These are phyloP conservation scores for Erythrolamprus reginae DNA, from an alignment of 2,113 vertebrate species.

Conservation along the genomic window DNA sequence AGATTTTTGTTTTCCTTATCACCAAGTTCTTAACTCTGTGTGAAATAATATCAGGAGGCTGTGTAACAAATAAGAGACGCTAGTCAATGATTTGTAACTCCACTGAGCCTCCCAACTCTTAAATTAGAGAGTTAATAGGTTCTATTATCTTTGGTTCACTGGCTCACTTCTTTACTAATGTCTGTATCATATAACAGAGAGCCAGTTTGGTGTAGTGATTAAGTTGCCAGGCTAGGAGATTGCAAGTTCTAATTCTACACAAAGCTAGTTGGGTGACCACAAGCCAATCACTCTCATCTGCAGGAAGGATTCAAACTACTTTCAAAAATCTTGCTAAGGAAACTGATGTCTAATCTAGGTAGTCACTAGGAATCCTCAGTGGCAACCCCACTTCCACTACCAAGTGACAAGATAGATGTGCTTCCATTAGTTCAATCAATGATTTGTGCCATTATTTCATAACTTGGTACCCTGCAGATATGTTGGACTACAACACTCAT, in stretches of 20 bases:
- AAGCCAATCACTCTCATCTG: neutral
- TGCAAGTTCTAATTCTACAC: neutral
- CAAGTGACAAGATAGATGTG: neutral
- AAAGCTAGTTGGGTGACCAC: neutral
- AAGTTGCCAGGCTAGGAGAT: neutral
- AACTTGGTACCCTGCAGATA: neutral
- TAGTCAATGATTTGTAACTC: neutral
- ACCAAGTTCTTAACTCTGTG: neutral
- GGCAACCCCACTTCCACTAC: neutral
- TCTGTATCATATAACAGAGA: neutral
- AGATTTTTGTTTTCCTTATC: neutral
- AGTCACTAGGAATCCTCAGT: neutral
- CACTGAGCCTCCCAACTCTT: neutral
- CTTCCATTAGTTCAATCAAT: neutral
- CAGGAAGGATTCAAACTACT: neutral
- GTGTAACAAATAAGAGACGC: neutral
- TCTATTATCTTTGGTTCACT: neutral
- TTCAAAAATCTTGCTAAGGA: neutral
- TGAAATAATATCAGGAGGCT: neutral
- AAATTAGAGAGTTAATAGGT: neutral
- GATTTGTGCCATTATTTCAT: neutral
- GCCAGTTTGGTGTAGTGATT: neutral
- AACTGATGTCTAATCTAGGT: neutral
- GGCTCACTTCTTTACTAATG: neutral
- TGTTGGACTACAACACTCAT: neutral